Base-by-base conservation (phyloP, 2,888 invertebrate species). In the Dioctria linearis region DNA sequence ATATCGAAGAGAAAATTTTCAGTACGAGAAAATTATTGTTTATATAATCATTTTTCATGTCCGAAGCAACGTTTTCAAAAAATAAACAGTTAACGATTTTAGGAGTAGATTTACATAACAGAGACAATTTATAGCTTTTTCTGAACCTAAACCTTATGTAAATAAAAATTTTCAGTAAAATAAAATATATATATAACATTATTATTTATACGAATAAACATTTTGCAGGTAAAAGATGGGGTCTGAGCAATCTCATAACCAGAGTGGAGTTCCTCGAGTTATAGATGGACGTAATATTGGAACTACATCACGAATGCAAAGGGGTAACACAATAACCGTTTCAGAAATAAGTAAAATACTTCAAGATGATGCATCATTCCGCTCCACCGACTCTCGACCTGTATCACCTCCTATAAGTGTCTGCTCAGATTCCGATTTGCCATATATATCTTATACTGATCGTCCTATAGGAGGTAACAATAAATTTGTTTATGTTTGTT, bases 391-490 rank as follows among this genome's bases (percentile, higher is more conserved):
- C 54, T 87, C 89, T 0, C 89, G 91, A 0, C 91, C 94, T 1
- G 94, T 93, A 4, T 96, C 96, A 0, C 96, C 96, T 0, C 95
- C 96, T 0, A 94, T 96, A 0, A 96, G 96, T 85, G 93, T 97
- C 8, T 96, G 96, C 86, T 95, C 95, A 0, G 96, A 96, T 87
- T 94, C 95, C 0, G 97, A 97, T 87, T 89, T 97, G 78, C 97
- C 97, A 0, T 97, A 97, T 87, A 95, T 97, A 85, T 96, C 96
- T 0, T 97, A 97, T 84, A 96, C 96, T 0, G 96, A 95, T 86
- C 90, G 96, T 80, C 96, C 96, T 8, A 97, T 97, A 78, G 96
- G 96, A 85, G 95, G 94, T 93, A 69, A 49, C 39, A 65, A 39
- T 37, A 25, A 25, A 8, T 39, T 40, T 37, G 9, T 40, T 51